Percentiles rank a stretch among this genome's conserved stretches.
phyloP scores from a whole-genome alignment of 2,888 invertebrate species.

The Slavum lentiscoides region DNA sequence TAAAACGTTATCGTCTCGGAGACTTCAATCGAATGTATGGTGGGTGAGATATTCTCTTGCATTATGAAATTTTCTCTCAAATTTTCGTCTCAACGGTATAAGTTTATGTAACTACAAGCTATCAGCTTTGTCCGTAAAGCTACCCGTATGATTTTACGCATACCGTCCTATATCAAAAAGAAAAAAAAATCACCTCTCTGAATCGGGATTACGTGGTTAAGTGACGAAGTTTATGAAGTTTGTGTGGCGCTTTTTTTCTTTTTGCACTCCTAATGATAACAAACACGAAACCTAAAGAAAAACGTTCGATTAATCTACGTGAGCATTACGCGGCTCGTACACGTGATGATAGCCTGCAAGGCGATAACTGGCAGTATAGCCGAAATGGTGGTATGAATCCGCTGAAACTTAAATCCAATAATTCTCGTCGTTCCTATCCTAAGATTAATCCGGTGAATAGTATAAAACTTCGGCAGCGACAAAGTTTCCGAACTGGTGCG shows the following conservation, averaged over 20 bases:
- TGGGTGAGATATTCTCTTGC: too few relatives aligned
- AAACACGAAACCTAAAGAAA: neutral
- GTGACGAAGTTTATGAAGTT: neutral
- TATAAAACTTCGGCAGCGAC: slow-evolving; percentile 14
- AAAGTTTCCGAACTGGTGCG: neutral
- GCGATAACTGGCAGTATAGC: too few relatives aligned
- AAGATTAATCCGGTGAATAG: slow-evolving; percentile 7
- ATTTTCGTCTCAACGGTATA: too few relatives aligned
- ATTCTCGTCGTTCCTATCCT: neutral
- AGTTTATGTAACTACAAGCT: too few relatives aligned
- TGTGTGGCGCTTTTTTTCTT: neutral
- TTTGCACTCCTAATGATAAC: neutral
- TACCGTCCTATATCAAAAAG: too few relatives aligned
- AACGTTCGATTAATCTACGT: neutral
- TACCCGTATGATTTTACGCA: too few relatives aligned
- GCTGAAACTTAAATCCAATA: slow-evolving; percentile 33
- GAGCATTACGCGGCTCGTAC: neutral
- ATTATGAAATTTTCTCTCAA: too few relatives aligned
- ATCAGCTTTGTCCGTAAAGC: too few relatives aligned
- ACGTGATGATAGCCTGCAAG: neutral
- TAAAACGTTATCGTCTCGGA: too few relatives aligned
- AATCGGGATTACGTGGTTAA: neutral
- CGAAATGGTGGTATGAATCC: neutral
- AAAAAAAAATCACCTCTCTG: neutral
- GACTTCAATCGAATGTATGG: too few relatives aligned